Evolutionary conservation across 2,113 vertebrate genomes (phyloP), one percentile per base, ranked within the genome.

Genomic region (Donacobius atricapilla): DNA sequence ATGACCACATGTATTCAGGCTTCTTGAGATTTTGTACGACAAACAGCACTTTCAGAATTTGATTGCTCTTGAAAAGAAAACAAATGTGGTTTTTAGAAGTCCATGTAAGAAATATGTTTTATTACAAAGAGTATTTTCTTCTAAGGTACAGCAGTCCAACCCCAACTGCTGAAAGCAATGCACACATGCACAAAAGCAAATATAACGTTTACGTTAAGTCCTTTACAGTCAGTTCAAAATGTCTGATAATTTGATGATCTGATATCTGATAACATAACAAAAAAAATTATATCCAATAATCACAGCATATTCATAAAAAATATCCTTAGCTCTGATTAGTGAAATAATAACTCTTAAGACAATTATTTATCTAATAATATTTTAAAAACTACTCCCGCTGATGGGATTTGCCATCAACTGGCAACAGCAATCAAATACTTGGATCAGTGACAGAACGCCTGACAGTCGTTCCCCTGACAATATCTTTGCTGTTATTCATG

Each of bases 1-100:
- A 86, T 91, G 86, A 96, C 19, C 57, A 69, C 89, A 97, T 93
- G 89, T 85, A 88, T 90, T 93, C 85, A 90, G 57, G 33, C 40
- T 81, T 82, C 40, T 45, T 56, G 58, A 83, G 20, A 64, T 56
- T 92, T 47, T 76, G 35, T 48, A 54, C 2, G 20, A 91, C 24
- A 92, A 65, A 61, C 6, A 23, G 23, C 47, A 72, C n/a, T 54
- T 89, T 58, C 68, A 83, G 71, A 69, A 89, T 64, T 9, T 61
- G 54, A 28, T 27, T 82, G 58, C 24, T 77, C 50, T 71, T 81
- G n/a, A 87, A 88, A 91, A 50, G 70, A 91, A 96, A 86, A 90
- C 27, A 93, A 84, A 40, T 3, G 6, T 64, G 44, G 8, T 17
- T 85, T 94, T 76, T 8, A 53, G 2, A 90, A 84, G 31, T 39